phyloP scores from a whole-genome alignment of 2,113 vertebrate species.

The Chinchilla lanigera region DNA sequence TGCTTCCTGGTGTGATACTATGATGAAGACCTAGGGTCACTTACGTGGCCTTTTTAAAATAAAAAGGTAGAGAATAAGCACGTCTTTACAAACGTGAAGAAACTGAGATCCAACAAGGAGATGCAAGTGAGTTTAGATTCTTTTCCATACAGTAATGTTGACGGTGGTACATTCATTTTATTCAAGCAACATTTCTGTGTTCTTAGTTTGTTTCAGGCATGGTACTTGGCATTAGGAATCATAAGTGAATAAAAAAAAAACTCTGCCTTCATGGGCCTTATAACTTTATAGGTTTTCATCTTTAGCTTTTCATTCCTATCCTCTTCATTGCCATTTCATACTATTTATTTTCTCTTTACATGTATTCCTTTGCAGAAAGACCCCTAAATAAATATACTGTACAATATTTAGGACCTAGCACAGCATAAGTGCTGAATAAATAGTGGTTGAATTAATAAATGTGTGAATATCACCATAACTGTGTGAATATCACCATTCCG shows the following conservation, averaged over 20 bases:
- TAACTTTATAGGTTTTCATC: background rate
- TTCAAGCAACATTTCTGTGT: background rate
- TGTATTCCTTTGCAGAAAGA: background rate
- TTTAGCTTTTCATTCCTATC: background rate
- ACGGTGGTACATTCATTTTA: background rate
- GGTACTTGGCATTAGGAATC: background rate
- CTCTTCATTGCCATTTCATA: background rate
- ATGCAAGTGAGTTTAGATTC: background rate
- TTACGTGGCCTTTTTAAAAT: background rate
- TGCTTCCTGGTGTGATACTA: background rate
- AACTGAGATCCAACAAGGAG: background rate
- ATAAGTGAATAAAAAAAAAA: background rate
- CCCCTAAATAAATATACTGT: background rate
- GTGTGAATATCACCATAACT: background rate
- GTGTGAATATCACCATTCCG: background rate
- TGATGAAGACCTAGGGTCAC: background rate
- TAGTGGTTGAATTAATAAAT: slow-evolving; percentile 15
- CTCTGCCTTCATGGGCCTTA: background rate
- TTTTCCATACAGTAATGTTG: background rate
- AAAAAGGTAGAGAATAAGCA: background rate
- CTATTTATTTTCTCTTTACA: background rate
- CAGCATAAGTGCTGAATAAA: background rate
- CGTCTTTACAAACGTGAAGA: background rate
- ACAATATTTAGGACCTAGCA: background rate
- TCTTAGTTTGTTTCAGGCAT: background rate